Base-by-base conservation (phyloP, 2,888 invertebrate species). In the Meliscaeva auricollis region DNA sequence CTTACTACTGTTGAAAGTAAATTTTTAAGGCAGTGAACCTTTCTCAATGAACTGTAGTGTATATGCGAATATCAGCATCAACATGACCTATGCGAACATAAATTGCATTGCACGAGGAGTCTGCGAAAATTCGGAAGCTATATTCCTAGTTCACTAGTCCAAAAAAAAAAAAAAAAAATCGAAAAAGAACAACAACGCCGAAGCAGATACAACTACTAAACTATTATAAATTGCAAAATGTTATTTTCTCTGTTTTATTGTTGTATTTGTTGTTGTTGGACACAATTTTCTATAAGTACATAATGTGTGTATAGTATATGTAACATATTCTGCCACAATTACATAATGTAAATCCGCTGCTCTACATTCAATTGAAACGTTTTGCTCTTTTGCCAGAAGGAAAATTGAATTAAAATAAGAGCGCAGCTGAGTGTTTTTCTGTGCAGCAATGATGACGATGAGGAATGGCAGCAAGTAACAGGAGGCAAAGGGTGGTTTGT, bases 331-430 rank as follows among this genome's bases (percentile, higher is more conserved):
- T 64, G 85, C 85, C 85, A 73, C 81, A 85, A 81, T 85, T 85
- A 85, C 81, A 85, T 85, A 85, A 85, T 77, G 85, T 81, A 81
- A 81, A 85, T 85, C 85, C 81, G 85, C 35, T 85, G 85, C 85
- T 85, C 85, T 56, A 85, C 81, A 85, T 85, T 85, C 85, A 81
- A 85, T 85, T 85, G 76, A 81, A 85, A 81, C 85, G 77, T 85
- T 85, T 85, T 81, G 85, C 85, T 85, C 85, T 85, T 85, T 85
- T 85, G 76, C 85, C 77, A 73, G 85, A 85, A 81, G 85, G 62
- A 85, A 85, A 85, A 85, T 85, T 85, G 85, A 85, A 85, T 85
- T 85, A 85, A 85, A 85, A 85, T 85, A 81, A 85, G 85, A 85
- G 85, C 81, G 72, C 85, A 81, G 62, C 73, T 77, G 85, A 46